Evolutionary conservation across 2,888 invertebrate genomes (phyloP), one percentile per base, ranked within the genome.

Genomic region (Dioctria linearis): DNA sequence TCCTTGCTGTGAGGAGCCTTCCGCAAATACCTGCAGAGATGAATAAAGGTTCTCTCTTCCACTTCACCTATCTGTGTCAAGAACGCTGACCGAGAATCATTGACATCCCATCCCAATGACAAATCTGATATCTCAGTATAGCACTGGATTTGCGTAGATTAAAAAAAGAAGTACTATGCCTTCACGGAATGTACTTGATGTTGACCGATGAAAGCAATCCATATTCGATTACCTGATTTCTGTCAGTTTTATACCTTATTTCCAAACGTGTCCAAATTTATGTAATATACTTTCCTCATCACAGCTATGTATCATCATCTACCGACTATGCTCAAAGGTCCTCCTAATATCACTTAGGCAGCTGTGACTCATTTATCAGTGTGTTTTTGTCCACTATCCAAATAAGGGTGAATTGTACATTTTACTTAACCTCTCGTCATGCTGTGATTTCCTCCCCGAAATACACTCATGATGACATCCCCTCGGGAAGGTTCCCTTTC

Each of bases 381-480:
- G 39, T 57, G 61, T 25, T 61, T 61, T 61, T 37, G 61, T 61
- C 61, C 61, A 61, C 37, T 61, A 11, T 61, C 25, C 61, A 61
- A 25, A 25, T 59, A 25, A 3, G 61, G 8, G 61, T 61, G 39
- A 61, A 61, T 61, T 61, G 61, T 39, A 37, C 61, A 39, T 39
- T 61, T 61, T 61, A 61, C n/a, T 61, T 61, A 61, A 61, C 61
- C 11, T 61, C 25, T 61, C 61, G 61, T 61, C 61, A 61, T 61
- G 61, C 61, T 37, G 37, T 61, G 61, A 61, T 61, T 61, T 61
- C 5, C 37, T 25, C 11, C 37, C 11, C 61, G 25, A 61, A 61
- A 39, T 61, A 39, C 11, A 61, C 61, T 61, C n/a, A 25, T 61
- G 4, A 61, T 8, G 13, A 4, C n/a, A 61, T 61, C 61, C n/a